Evolutionary conservation across 2,797 vertebrate species (phyloP).

Genomic region (Manis pentadactyla): DNA sequence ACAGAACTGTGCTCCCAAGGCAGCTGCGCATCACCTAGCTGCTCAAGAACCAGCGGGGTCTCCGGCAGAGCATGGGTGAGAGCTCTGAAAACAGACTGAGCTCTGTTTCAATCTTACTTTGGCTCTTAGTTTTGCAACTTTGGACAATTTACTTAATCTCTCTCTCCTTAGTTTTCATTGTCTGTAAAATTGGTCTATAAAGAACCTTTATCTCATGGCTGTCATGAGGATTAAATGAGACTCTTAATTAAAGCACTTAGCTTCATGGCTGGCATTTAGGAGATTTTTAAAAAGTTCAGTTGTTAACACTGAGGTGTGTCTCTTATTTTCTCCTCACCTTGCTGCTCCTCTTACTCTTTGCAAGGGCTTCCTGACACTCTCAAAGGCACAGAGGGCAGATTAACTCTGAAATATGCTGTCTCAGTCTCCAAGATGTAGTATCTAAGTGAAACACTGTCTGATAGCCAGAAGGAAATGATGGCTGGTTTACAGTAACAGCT

Average conservation of each 20-base stretch:
- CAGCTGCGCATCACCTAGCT: no score
- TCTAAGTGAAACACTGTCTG: slow-evolving; percentile 52
- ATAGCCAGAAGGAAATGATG: neutral
- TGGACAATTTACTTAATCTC: neutral
- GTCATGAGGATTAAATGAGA: neutral
- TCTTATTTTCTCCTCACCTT: neutral
- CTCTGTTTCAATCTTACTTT: neutral
- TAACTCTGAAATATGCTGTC: slow-evolving; percentile 30
- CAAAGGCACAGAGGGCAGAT: neutral
- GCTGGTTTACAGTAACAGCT: slow-evolving; percentile 14
- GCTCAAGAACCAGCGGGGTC: neutral
- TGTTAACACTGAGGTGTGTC: neutral
- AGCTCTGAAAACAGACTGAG: neutral
- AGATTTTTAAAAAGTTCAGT: neutral
- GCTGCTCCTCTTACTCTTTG: neutral
- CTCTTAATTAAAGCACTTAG: neutral
- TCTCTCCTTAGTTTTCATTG: slow-evolving; percentile 20
- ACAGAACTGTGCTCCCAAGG: neutral
- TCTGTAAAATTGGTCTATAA: neutral
- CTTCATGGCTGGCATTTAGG: neutral
- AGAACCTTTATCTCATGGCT: neutral
- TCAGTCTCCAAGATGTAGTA: slow-evolving; percentile 48
- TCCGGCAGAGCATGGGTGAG: neutral
- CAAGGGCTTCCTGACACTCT: neutral
- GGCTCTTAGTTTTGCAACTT: neutral